Percentiles rank a stretch among this genome's conserved stretches.
phyloP scores from a whole-genome alignment of 37 sponge, comb jelly and placozoan genomes.

The Geodia barretti region DNA sequence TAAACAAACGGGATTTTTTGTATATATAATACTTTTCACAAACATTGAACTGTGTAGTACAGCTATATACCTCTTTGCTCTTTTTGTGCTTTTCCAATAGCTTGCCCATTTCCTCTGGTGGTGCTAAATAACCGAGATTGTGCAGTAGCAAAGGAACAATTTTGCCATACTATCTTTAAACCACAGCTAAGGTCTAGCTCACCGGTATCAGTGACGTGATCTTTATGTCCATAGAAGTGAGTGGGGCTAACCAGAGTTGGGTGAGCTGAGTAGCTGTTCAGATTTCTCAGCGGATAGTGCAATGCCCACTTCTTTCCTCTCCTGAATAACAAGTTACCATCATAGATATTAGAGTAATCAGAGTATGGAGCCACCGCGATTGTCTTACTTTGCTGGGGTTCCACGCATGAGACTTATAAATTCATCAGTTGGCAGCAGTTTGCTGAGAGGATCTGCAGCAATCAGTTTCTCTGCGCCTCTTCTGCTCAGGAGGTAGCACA shows the following conservation, averaged over 20 bases:
- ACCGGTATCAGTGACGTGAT: constrained; percentile 90
- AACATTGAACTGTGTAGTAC: too few relatives aligned
- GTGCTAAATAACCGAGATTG: too few relatives aligned
- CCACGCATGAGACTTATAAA: constrained; percentile 89
- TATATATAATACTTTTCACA: too few relatives aligned
- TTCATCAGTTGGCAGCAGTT: constrained; percentile 93
- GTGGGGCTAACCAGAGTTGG: constrained; percentile 90
- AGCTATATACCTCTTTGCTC: not conserved
- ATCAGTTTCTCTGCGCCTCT: constrained; percentile 91
- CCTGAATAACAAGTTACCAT: too few relatives aligned
- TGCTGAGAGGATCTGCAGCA: constrained; percentile 65
- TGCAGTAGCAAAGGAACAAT: too few relatives aligned
- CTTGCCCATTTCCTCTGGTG: constrained; percentile 20
- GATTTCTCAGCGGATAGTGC: constrained; percentile 62
- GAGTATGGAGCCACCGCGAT: too few relatives aligned
- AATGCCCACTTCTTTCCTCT: constrained; percentile 87
- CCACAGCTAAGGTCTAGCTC: too few relatives aligned
- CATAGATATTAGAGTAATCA: not conserved
- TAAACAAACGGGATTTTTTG: too few relatives aligned
- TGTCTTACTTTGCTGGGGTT: constrained; percentile 77
- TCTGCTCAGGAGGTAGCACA: constrained; percentile 85
- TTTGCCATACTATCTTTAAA: too few relatives aligned
- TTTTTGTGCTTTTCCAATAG: constrained; percentile 4
- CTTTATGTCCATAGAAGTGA: constrained; percentile 89
- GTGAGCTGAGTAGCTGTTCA: constrained; percentile 78